These are phyloP conservation scores for Peromyscus maniculatus DNA, from an alignment of 2,113 vertebrate species.

Conservation along the genomic window DNA sequence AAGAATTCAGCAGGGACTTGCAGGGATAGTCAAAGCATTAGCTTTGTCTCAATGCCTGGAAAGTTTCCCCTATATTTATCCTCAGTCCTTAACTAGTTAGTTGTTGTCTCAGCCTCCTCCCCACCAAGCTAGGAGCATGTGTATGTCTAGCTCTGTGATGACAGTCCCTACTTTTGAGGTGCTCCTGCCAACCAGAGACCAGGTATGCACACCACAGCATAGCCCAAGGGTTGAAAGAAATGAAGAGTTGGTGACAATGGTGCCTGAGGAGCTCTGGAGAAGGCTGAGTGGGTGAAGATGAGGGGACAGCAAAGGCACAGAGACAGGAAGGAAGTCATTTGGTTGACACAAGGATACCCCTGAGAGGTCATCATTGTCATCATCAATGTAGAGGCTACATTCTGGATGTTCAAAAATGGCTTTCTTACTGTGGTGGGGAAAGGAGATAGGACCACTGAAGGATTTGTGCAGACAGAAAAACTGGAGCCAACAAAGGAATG, in stretches of 20 bases:
- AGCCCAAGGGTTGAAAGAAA: background rate
- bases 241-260: background rate
- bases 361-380: background rate
- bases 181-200: background rate
- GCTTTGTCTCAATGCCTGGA: background rate
- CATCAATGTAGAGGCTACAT: background rate
- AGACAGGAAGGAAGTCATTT: conserved; percentile 24
- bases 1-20: background rate
- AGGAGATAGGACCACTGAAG: background rate
- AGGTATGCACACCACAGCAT: background rate
- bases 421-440: conserved; percentile 19
- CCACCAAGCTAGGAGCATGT: background rate
- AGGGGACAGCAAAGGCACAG: conserved; percentile 32
- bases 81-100: background rate
- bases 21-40: background rate
- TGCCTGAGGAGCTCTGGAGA: background rate
- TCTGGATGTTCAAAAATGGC: background rate
- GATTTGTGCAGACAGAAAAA: background rate
- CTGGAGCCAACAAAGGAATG: background rate
- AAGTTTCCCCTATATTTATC: background rate
- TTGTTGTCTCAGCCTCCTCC: background rate
- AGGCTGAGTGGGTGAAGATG: too few relatives aligned
- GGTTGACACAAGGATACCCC: background rate
- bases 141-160: background rate
- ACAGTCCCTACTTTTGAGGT: background rate